Percentiles rank a stretch among this genome's conserved stretches.
phyloP scores from a whole-genome alignment of 2,113 vertebrate genomes.

The Meleagris gallopavo region DNA sequence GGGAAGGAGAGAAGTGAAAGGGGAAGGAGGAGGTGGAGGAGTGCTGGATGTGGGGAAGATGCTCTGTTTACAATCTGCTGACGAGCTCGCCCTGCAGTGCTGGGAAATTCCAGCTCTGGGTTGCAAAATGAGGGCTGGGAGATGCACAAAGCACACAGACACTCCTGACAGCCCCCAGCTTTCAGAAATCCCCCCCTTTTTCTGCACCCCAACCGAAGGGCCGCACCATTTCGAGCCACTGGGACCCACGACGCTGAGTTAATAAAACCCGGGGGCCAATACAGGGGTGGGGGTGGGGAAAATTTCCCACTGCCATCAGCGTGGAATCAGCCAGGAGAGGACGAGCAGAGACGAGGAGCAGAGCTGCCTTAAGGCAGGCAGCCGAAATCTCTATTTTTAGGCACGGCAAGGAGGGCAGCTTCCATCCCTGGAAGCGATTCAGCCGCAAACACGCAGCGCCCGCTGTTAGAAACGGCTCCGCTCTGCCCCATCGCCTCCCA shows the following conservation, averaged over 20 bases:
- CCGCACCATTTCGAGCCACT: background rate
- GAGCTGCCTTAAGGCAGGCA: background rate
- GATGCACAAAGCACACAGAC: background rate
- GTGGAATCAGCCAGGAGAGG: background rate
- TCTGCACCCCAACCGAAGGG: fast-evolving
- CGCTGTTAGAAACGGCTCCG: too few relatives aligned
- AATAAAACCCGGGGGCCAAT: background rate
- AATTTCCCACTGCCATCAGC: background rate
- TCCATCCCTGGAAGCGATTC: background rate
- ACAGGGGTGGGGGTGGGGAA: fast-evolving
- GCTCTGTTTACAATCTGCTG: background rate
- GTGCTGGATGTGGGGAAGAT: background rate
- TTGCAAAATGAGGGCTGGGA: background rate
- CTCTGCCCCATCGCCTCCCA: background rate
- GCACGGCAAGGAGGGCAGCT: background rate
- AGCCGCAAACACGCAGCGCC: background rate
- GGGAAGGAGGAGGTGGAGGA: background rate
- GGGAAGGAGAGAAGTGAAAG: background rate
- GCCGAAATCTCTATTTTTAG: background rate
- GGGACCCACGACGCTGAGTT: background rate
- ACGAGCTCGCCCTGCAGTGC: background rate
- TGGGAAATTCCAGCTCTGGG: background rate
- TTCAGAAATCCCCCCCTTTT: background rate
- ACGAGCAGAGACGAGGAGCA: background rate
- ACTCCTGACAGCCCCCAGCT: background rate